Conservation (phyloP, 1,140 invertebrate species). For the Melitaea cinxia region DNA sequence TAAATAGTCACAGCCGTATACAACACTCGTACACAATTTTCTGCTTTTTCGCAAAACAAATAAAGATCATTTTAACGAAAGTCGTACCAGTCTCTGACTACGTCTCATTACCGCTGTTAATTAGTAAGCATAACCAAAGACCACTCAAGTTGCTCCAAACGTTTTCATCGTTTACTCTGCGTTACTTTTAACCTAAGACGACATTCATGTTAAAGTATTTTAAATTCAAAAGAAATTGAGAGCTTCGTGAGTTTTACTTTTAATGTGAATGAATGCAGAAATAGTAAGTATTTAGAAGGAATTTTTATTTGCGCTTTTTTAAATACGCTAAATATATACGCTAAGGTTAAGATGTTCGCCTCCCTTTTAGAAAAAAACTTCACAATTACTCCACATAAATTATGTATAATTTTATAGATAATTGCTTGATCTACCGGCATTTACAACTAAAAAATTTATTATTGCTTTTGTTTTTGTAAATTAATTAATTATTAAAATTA, state of each 20-base stretch:
- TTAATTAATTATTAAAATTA: too few species aligned
- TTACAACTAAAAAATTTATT: too few species aligned
- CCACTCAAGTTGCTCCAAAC: conserved; percentile 36
- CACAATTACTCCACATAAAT: too few species aligned
- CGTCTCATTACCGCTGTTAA: conserved; percentile 37
- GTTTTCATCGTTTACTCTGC: conserved; percentile 29
- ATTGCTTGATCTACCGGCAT: too few species aligned
- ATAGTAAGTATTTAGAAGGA: not conserved
- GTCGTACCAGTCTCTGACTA: not conserved
- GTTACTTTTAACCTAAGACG: conserved; percentile 26
- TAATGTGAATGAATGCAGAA: not conserved
- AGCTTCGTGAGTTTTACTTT: conserved; percentile 13
- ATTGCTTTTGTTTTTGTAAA: too few species aligned
- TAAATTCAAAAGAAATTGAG: conserved; percentile 23
- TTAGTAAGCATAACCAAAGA: conserved; percentile 41
- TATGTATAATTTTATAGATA: too few species aligned
- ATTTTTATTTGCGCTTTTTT: not conserved
- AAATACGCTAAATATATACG: too few species aligned
- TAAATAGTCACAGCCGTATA: not conserved
- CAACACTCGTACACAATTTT: not conserved
- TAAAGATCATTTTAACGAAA: not conserved
- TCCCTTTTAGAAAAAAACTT: too few species aligned
- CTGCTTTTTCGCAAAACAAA: not conserved
- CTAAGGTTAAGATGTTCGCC: too few species aligned
- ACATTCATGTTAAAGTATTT: conserved; percentile 30